Conservation (phyloP, 2,888 invertebrate genomes). For the Tenodera sinensis region DNA sequence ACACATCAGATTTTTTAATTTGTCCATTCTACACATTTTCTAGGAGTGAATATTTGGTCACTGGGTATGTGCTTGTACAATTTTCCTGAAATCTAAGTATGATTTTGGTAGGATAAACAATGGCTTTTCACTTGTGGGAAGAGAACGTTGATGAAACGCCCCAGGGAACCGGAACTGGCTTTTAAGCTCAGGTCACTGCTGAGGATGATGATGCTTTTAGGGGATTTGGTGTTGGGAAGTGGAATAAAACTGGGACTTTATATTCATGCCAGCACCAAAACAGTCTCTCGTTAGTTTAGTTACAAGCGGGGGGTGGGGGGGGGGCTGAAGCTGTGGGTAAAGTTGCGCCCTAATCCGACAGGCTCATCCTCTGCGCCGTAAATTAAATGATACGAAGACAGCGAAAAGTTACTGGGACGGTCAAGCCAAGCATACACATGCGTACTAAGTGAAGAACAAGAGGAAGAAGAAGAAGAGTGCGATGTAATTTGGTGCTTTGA, state of each 20-base stretch:
- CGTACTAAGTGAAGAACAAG: not conserved
- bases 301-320: not conserved
- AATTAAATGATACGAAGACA: not conserved
- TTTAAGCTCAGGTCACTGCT: not conserved
- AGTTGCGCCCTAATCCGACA: not conserved
- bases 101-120: too few species aligned
- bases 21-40: too few species aligned
- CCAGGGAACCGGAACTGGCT: not conserved
- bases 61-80: too few species aligned
- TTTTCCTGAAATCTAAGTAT: too few species aligned
- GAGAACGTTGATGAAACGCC: not conserved
- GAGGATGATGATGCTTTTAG: not conserved
- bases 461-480: not conserved
- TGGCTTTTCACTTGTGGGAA: too few species aligned
- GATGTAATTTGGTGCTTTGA: constrained; percentile 14
- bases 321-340: not conserved
- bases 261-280: not conserved
- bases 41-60: too few species aligned
- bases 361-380: not conserved
- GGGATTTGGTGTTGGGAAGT: not conserved
- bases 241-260: not conserved
- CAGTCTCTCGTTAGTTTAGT: not conserved
- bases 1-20: too few species aligned
- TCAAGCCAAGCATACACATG: not conserved
- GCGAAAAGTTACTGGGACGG: not conserved